Percentiles rank a stretch among this genome's conserved stretches.
Conservation (phyloP, 2,797 vertebrate genomes). For the Cottoperca gobio region DNA sequence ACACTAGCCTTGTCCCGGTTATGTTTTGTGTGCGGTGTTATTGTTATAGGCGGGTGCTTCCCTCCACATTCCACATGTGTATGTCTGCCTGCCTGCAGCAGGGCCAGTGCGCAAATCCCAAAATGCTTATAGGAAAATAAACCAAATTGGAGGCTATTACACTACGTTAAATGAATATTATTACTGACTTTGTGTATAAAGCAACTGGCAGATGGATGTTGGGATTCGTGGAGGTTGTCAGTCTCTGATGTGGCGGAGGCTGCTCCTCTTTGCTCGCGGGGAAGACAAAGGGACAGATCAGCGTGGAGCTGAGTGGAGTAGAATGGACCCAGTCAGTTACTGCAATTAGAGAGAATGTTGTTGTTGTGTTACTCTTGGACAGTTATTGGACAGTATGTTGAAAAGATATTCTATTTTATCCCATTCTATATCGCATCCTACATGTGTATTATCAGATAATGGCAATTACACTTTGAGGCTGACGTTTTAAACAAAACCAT, state of each 20-base stretch:
- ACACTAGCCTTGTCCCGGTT: conserved; percentile 18
- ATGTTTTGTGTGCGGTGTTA: conserved; percentile 53
- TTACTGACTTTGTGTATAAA: neutral
- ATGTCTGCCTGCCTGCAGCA: conserved; percentile 51
- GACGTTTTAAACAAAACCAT: neutral
- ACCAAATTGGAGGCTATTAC: neutral
- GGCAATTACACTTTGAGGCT: neutral
- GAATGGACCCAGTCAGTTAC: conserved; percentile 9
- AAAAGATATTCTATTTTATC: neutral
- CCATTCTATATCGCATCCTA: neutral
- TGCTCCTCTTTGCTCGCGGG: conserved; percentile 43
- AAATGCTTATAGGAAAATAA: conserved; percentile 6
- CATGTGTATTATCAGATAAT: neutral
- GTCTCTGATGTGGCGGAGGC: conserved; percentile 44
- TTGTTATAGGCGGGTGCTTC: conserved; percentile 68
- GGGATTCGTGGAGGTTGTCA: conserved; percentile 45
- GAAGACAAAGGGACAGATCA: conserved; percentile 64
- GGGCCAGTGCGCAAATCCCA: conserved; percentile 49
- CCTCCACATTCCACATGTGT: conserved; percentile 75
- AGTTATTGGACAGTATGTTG: neutral
- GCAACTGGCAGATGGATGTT: neutral
- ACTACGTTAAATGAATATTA: neutral
- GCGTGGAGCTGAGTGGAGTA: conserved; percentile 44
- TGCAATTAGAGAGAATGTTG: neutral
- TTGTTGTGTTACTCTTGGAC: conserved; percentile 2